phyloP scores from a whole-genome alignment of 2,797 vertebrate species.

The Eidolon dupreanum region DNA sequence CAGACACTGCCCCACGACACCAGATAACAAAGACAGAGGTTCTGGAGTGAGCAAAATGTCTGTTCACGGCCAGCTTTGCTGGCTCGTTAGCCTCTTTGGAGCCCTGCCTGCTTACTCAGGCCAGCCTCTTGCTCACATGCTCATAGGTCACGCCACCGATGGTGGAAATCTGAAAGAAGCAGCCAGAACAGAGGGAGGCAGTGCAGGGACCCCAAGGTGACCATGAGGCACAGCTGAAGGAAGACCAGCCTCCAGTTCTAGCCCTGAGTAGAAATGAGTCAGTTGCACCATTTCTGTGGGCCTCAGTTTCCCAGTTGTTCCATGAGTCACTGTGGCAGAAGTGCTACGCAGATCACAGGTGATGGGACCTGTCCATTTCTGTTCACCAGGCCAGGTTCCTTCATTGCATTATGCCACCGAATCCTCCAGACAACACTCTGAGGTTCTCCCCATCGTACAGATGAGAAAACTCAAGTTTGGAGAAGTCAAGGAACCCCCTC shows the following conservation, averaged over 20 bases:
- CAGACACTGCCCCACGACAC: background rate
- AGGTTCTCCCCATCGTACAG: background rate
- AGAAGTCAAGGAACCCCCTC: background rate
- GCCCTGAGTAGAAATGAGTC: background rate
- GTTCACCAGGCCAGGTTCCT: background rate
- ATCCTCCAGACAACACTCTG: background rate
- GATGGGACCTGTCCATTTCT: background rate
- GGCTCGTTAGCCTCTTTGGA: accelerated
- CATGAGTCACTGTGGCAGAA: background rate
- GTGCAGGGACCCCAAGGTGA: background rate
- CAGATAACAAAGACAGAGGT: background rate
- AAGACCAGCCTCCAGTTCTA: background rate
- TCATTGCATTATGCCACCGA: background rate
- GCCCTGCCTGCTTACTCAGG: slow-evolving; percentile 62
- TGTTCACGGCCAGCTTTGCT: slow-evolving; percentile 53
- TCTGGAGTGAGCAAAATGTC: background rate
- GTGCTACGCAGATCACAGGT: background rate
- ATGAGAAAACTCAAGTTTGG: background rate
- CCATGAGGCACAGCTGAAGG: background rate
- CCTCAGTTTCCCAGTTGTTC: background rate
- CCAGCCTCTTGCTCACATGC: slow-evolving; percentile 85
- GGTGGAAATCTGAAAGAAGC: slow-evolving; percentile 84
- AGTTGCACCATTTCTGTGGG: background rate
- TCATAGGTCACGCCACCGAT: slow-evolving; percentile 82
- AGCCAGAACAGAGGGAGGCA: slow-evolving; percentile 8